Evolutionary conservation across 1,140 invertebrate species (phyloP).

Genomic region (Steinernema feltiae): DNA sequence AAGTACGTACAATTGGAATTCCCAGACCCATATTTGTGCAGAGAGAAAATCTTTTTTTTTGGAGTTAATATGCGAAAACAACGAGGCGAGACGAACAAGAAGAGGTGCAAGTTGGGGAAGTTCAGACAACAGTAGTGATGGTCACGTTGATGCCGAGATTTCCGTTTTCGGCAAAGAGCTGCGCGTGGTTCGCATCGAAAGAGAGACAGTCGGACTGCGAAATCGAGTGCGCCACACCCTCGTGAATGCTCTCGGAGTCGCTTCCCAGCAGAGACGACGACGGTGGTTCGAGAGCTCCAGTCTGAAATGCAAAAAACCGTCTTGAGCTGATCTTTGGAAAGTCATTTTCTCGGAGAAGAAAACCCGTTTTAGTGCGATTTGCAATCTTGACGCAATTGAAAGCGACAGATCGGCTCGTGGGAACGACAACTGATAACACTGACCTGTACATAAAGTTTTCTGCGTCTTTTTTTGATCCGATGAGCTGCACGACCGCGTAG

Average conservation of each 20-base stretch:
- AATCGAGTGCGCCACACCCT: conserved; percentile 96
- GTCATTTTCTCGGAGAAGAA: too few species aligned
- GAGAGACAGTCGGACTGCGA: conserved; percentile 95
- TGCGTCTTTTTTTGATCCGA: conserved; percentile 95
- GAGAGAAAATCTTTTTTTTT: not conserved
- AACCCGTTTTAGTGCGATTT: too few species aligned
- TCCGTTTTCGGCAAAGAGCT: conserved; percentile 96
- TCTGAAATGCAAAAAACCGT: conserved; percentile 60
- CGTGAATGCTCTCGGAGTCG: conserved; percentile 96
- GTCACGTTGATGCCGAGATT: conserved; percentile 99
- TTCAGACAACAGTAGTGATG: conserved; percentile 67
- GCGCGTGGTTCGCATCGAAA: conserved; percentile 94
- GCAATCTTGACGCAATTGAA: too few species aligned
- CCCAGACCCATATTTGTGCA: not conserved
- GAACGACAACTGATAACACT: too few species aligned
- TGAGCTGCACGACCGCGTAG: conserved; percentile 97
- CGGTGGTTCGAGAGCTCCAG: conserved; percentile 90
- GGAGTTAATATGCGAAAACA: not conserved
- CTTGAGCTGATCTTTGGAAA: not conserved
- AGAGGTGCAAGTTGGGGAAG: conserved; percentile 6
- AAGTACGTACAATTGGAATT: not conserved
- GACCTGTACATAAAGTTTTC: conserved; percentile 96
- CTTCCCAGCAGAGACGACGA: conserved; percentile 92
- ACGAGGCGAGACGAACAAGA: not conserved
- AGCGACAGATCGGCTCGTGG: too few species aligned